Percentiles rank a stretch among this genome's conserved stretches.
Conservation (phyloP, 1,140 invertebrate genomes). For the Idris sp. region DNA sequence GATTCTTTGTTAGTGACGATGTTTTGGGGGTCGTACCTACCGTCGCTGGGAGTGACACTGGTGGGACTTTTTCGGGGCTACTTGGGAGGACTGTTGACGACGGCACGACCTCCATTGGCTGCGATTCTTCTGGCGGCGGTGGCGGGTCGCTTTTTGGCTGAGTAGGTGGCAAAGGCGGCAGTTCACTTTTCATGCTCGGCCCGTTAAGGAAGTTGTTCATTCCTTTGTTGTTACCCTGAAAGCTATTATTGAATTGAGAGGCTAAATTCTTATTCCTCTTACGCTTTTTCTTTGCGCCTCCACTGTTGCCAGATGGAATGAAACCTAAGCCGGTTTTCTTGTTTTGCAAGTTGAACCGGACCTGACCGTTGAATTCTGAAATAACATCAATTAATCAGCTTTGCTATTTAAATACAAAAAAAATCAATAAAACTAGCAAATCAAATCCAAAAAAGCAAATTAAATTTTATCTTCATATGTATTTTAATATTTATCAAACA, state of each 20-base stretch:
- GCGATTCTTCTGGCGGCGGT: slow-evolving; percentile 59
- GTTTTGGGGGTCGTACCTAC: slow-evolving; percentile 61
- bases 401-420: no score
- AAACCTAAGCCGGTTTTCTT: slow-evolving; percentile 79
- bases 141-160: slow-evolving; percentile 35
- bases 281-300: slow-evolving; percentile 85
- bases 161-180: slow-evolving; percentile 79
- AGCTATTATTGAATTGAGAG: slow-evolving; percentile 79
- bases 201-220: slow-evolving; percentile 58
- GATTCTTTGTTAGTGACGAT: slow-evolving; percentile 65
- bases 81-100: not conserved
- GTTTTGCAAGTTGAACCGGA: slow-evolving; percentile 81
- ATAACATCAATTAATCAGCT: not conserved
- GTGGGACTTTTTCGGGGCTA: not conserved
- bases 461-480: no score
- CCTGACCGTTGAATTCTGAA: slow-evolving; percentile 77
- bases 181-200: slow-evolving; percentile 66
- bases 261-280: slow-evolving; percentile 83
- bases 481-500: no score
- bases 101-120: slow-evolving; percentile 11
- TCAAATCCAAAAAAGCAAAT: no score
- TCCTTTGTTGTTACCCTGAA: slow-evolving; percentile 71
- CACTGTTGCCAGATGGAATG: slow-evolving; percentile 78
- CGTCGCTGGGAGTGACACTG: slow-evolving; percentile 11
- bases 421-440: no score